Percentiles rank a stretch among this genome's conserved stretches.
phyloP scores from a whole-genome alignment of 2,797 vertebrate genomes.

The Thaleichthys pacificus region DNA sequence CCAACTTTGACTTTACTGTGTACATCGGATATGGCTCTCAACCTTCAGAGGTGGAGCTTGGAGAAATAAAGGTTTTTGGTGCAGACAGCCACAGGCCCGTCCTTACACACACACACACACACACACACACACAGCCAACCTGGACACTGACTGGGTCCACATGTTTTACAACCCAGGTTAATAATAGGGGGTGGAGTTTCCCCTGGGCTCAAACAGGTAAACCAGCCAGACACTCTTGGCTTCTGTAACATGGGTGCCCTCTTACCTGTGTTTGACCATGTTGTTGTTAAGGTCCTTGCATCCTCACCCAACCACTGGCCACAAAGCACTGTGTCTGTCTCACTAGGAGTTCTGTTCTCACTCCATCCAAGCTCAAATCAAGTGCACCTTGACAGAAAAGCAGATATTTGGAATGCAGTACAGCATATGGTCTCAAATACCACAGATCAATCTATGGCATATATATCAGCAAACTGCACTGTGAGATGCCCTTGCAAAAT shows the following conservation, averaged over 20 bases:
- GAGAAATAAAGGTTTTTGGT: slow-evolving; percentile 61
- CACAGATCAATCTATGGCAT: no score
- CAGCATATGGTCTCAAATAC: no score
- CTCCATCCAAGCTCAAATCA: no score
- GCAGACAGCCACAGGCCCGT: slow-evolving; percentile 55
- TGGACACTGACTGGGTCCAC: background rate
- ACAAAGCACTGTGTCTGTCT: no score
- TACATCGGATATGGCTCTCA: slow-evolving; percentile 60
- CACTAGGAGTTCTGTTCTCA: no score
- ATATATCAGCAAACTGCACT: no score
- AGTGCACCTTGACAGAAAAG: no score
- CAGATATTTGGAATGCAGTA: no score
- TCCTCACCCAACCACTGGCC: no score
- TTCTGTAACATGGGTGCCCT: background rate
- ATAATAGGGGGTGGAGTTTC: background rate
- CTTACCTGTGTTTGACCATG: no score
- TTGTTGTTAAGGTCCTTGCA: no score
- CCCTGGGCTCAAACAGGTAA: background rate
- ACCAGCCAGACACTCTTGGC: background rate
- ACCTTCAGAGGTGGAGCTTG: slow-evolving; percentile 61
- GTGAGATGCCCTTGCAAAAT: no score
- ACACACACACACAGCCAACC: background rate
- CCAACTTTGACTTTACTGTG: slow-evolving; percentile 62
- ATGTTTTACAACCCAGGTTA: background rate
- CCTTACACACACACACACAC: slow-evolving; percentile 35